Conservation (phyloP, 2,888 invertebrate genomes). For the Barypeithes pellucidus region DNA sequence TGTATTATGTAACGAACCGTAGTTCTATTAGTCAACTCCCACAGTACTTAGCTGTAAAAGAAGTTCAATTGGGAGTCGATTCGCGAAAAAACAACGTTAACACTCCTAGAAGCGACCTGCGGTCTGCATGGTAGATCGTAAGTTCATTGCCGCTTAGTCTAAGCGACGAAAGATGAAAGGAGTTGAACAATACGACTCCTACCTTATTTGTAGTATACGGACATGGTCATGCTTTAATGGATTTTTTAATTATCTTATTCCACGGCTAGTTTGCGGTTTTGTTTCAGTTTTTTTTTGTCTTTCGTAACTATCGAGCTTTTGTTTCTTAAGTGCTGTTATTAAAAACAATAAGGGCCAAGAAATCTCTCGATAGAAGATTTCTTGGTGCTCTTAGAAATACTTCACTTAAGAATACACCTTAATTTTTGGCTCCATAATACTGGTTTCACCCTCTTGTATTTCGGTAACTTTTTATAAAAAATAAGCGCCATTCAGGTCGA, state of each 20-base stretch:
- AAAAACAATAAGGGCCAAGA: slow-evolving; percentile 10
- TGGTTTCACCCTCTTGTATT: too few relatives aligned
- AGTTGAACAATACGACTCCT: slow-evolving; percentile 1
- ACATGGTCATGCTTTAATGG: slow-evolving; percentile 43
- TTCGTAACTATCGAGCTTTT: slow-evolving; percentile 22
- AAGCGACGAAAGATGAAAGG: not conserved
- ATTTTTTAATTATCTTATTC: slow-evolving; percentile 46
- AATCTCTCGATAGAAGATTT: not conserved
- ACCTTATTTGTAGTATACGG: slow-evolving; percentile 25
- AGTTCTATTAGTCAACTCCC: slow-evolving; percentile 48
- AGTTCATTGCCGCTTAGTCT: not conserved
- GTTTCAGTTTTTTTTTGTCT: slow-evolving; percentile 29
- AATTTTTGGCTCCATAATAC: too few relatives aligned
- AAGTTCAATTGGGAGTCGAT: slow-evolving; percentile 12
- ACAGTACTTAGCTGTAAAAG: slow-evolving; percentile 43
- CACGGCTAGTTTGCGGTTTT: slow-evolving; percentile 37
- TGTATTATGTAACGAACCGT: slow-evolving; percentile 46
- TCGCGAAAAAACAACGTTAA: not conserved
- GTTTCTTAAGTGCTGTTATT: slow-evolving; percentile 25
- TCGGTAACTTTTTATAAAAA: too few relatives aligned
- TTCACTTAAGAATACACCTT: too few relatives aligned
- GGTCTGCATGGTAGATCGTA: not conserved
- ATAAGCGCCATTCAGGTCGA: too few relatives aligned
- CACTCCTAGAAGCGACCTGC: not conserved
- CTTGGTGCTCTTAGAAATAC: too few relatives aligned